Evolutionary conservation across 2,888 invertebrate genomes (phyloP), one percentile per base, ranked within the genome.

Genomic region (Gymnosoma rotundatum): DNA sequence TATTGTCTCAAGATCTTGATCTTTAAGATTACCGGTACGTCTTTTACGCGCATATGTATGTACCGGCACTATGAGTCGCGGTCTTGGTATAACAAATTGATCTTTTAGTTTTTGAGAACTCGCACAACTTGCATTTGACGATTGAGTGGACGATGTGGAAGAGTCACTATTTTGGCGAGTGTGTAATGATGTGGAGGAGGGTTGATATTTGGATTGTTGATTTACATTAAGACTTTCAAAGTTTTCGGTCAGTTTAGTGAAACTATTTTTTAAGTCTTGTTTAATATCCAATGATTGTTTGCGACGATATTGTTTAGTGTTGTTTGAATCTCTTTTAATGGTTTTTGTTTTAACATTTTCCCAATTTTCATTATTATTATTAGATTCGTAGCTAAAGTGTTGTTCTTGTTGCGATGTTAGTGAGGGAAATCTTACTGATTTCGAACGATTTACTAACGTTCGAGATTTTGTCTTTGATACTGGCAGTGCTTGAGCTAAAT

Each of bases 41-140:
- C 97, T 93, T 89, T 95, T 95, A 86, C 96, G 94, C 76, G 96
- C 97, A 90, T 97, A 97, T 36, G 97, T 97, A 93, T 97, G 97
- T 84, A 97, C 96, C 74, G 97, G 97, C 87, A 97, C 97, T 90
- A 97, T 96, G 88, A 97, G 93, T 89, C 97, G 95, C 45, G 97
- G 97, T 88, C 97, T 93, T 6, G 97, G 97, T 91, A 97, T 97
- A 86, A 95, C 94, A 92, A 97, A 97, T 89, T 95, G 96, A 78
- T 94, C 94, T 88, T 94, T 94, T 5, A 90, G 87, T 86, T 87
- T 87, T 87, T 91, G 90, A 76, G 80, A 73, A 75, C 85, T 56
- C 86, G 83, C 4, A 25, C 25, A 25, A 54, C 85, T 86, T 8
- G 78, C 74, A 69, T 69, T 83, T 1, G 78, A 75, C 45, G 86